These are phyloP conservation scores for human DNA, from an alignment of 2,113 vertebrate species.

Conservation along the genomic window DNA sequence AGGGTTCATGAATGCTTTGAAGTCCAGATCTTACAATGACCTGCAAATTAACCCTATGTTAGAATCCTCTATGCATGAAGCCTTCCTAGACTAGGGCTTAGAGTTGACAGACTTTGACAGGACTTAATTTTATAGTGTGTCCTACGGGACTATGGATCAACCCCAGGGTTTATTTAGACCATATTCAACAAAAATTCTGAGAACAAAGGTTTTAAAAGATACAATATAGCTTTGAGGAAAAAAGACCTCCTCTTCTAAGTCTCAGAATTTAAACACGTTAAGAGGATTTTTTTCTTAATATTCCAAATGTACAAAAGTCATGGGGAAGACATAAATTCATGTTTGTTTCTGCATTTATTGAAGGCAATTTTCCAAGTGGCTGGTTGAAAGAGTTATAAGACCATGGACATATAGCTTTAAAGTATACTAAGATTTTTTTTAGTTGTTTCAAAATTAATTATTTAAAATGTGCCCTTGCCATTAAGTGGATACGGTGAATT, in stretches of 20 bases:
- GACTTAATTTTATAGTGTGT: neutral
- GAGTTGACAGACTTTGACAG: neutral
- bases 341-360: constrained; percentile 28
- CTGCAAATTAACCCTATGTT: neutral
- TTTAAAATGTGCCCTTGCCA: neutral
- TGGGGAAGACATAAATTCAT: neutral
- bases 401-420: neutral
- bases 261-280: neutral
- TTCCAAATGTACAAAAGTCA: neutral
- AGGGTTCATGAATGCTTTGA: neutral
- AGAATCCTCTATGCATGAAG: neutral
- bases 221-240: neutral
- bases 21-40: neutral
- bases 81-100: neutral
- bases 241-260: neutral
- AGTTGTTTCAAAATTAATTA: constrained; percentile 35
- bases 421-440: constrained; percentile 1
- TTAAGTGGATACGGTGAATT: neutral
- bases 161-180: neutral
- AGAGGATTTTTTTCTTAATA: constrained; percentile 23
- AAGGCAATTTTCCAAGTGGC: neutral
- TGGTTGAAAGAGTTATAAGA: neutral
- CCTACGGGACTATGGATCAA: neutral
- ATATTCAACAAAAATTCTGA: neutral
- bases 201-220: constrained; percentile 16